phyloP scores from a whole-genome alignment of 2,113 vertebrate species.

The Rhabdornis inornatus region DNA sequence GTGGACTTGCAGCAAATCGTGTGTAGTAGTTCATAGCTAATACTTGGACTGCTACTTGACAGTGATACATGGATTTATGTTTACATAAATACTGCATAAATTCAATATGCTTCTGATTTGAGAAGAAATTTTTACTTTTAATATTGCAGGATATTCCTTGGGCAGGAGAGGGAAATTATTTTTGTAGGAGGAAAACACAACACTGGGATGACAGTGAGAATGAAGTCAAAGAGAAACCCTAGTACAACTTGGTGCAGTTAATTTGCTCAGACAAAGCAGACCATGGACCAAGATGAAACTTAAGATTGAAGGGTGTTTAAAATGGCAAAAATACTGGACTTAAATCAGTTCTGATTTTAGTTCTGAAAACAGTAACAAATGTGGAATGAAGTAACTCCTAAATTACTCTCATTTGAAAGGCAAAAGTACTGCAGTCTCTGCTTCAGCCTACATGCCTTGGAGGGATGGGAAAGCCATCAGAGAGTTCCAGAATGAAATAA shows the following conservation, averaged over 20 bases:
- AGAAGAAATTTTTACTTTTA: background rate
- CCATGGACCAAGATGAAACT: background rate
- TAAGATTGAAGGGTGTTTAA: background rate
- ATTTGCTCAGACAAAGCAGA: background rate
- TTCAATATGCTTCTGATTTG: background rate
- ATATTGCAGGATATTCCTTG: background rate
- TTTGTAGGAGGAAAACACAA: background rate
- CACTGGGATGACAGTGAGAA: background rate
- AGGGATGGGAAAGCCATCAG: background rate
- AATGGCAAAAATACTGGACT: background rate
- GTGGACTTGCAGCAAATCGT: background rate
- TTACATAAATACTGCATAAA: background rate
- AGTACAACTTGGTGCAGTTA: background rate
- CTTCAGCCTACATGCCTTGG: background rate
- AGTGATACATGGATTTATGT: background rate
- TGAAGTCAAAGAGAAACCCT: background rate
- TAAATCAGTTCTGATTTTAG: background rate
- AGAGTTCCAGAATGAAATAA: conserved; percentile 8
- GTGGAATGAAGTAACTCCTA: background rate
- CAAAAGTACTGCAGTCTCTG: background rate
- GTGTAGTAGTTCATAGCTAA: background rate
- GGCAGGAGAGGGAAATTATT: background rate
- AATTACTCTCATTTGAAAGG: background rate
- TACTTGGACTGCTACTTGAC: background rate
- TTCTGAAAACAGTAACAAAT: background rate